phyloP scores from a whole-genome alignment of 2,888 invertebrate species.

The Rhorus exstirpatorius region DNA sequence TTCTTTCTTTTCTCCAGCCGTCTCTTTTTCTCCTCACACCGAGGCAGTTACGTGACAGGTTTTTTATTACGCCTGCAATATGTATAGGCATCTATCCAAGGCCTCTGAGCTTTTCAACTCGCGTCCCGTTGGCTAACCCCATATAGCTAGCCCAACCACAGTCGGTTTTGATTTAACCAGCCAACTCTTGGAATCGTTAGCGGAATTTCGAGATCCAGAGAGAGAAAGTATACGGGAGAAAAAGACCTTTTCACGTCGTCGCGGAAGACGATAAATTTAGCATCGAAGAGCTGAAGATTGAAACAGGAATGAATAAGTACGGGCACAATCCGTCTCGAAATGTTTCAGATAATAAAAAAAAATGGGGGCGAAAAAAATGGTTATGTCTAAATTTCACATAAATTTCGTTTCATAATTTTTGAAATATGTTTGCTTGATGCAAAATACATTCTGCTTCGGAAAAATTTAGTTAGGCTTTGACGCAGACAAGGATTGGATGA shows the following conservation, averaged over 20 bases:
- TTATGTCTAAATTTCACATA: not conserved
- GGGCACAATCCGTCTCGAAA: not conserved
- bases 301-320: not conserved
- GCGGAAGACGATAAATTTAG: constrained; percentile 7
- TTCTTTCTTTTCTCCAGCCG: constrained; percentile 57
- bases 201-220: constrained; percentile 2
- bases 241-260: not conserved
- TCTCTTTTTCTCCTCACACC: constrained; percentile 58
- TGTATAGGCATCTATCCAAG: constrained; percentile 13
- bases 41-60: constrained; percentile 85
- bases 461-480: not conserved
- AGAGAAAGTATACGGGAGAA: not conserved
- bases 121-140: constrained; percentile 34
- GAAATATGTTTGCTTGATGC: not conserved
- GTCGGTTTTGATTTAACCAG: constrained; percentile 2
- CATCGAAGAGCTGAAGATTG: not conserved
- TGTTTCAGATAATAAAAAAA: not conserved
- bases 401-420: not conserved
- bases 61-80: constrained; percentile 87
- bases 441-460: not conserved
- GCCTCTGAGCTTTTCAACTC: constrained; percentile 50
- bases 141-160: constrained; percentile 1
- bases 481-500: not conserved
- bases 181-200: constrained; percentile 51
- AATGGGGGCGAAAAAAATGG: not conserved